These are phyloP conservation scores for Macrostomum lignano DNA, from an alignment of 1,140 invertebrate genomes.

Conservation along the genomic window DNA sequence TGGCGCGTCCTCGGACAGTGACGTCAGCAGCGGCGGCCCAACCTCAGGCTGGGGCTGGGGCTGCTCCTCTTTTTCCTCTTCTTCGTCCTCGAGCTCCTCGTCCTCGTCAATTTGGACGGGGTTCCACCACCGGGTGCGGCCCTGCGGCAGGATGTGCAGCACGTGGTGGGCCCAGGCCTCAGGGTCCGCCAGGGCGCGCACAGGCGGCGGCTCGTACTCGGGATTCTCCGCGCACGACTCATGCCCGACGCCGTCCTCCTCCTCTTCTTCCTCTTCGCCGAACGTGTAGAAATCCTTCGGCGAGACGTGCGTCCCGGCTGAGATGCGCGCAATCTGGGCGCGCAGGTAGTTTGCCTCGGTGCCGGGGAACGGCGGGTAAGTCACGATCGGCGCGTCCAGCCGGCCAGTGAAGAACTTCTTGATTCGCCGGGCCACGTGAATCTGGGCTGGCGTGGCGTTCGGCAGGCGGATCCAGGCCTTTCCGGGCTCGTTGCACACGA, in stretches of 20 bases:
- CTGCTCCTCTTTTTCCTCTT: constrained; percentile 13
- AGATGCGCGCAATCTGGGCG: constrained; percentile 51
- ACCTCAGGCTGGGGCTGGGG: constrained; percentile 29
- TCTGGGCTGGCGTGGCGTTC: constrained; percentile 22
- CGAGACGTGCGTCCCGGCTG: constrained; percentile 45
- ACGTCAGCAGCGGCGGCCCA: constrained; percentile 34
- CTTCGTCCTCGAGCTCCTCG: constrained; percentile 19
- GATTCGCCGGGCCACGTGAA: constrained; percentile 17
- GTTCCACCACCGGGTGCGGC: constrained; percentile 26
- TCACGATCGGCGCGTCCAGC: constrained; percentile 24
- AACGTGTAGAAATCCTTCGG: constrained; percentile 36
- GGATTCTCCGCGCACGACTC: constrained; percentile 26
- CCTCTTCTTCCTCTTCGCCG: constrained; percentile 31
- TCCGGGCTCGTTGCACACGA: constrained; percentile 28
- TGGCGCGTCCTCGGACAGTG: constrained; percentile 3
- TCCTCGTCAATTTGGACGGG: constrained; percentile 13
- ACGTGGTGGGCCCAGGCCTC: constrained; percentile 53
- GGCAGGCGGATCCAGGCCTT: constrained; percentile 26
- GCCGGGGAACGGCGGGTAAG: constrained; percentile 34
- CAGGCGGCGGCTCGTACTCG: constrained; percentile 25
- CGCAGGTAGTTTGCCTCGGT: constrained; percentile 50
- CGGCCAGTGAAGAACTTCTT: constrained; percentile 28
- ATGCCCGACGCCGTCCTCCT: constrained; percentile 19
- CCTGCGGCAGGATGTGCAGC: constrained; percentile 47
- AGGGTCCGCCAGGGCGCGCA: constrained; percentile 33